Conservation (phyloP, 2,113 vertebrate genomes). For the Albula glossodonta region DNA sequence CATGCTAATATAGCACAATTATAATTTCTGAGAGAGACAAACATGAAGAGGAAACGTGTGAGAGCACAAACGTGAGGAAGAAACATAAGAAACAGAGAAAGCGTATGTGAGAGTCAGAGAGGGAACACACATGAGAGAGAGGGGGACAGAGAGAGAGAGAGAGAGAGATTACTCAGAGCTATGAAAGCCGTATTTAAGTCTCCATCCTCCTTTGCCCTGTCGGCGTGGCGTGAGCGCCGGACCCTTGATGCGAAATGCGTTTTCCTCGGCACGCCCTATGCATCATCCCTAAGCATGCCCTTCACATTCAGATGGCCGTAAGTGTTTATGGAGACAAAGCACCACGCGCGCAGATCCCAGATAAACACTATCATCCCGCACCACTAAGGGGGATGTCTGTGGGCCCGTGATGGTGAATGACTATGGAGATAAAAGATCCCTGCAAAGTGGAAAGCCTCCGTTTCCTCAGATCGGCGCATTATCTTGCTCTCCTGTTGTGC, state of each 20-base stretch:
- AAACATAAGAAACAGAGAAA: too few relatives aligned
- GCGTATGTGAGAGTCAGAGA: too few relatives aligned
- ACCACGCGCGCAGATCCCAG: neutral
- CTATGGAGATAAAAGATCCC: neutral
- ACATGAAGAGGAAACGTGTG: too few relatives aligned
- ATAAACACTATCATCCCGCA: slow-evolving; percentile 1
- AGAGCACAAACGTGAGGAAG: too few relatives aligned
- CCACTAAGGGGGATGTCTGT: neutral
- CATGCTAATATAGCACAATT: too few relatives aligned
- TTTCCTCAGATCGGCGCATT: neutral
- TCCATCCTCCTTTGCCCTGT: neutral
- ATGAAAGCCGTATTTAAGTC: neutral
- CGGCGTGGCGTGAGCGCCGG: neutral
- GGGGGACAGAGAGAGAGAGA: neutral
- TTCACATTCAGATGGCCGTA: neutral
- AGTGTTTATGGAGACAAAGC: neutral
- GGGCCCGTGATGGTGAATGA: neutral
- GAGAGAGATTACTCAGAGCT: neutral
- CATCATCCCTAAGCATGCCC: neutral
- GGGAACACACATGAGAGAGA: neutral
- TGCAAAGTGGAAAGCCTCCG: neutral
- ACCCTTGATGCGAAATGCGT: neutral
- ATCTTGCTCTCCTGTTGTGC: neutral
- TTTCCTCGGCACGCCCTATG: neutral
- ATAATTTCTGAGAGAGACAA: too few relatives aligned